A percentile compares a stretch with the other conserved stretches of the same genome.
These are phyloP conservation scores for Hiodon tergisus DNA, from an alignment of 2,113 vertebrate genomes.

Conservation along the genomic window DNA sequence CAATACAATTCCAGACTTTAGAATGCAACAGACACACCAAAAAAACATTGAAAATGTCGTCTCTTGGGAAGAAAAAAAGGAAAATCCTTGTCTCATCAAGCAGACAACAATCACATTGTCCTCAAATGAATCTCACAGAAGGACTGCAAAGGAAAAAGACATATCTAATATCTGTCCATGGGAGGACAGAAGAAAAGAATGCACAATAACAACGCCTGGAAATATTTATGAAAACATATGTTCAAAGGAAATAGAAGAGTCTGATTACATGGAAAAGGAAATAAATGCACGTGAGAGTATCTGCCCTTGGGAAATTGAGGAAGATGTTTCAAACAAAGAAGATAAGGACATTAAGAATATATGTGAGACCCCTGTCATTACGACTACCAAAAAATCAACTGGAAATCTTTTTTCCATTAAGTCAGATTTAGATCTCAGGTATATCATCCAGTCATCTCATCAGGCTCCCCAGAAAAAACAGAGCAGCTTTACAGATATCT, in stretches of 20 bases:
- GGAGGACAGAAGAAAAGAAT: background rate
- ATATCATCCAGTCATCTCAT: slow-evolving; percentile 4
- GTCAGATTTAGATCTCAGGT: slow-evolving; percentile 43
- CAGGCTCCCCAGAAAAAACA: background rate
- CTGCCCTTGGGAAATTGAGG: slow-evolving; percentile 42
- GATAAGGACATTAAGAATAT: slow-evolving; percentile 33
- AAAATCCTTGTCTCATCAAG: slow-evolving; percentile 60
- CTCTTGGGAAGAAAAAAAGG: slow-evolving; percentile 23
- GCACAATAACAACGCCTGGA: background rate
- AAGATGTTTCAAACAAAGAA: slow-evolving; percentile 5
- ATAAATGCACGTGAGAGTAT: slow-evolving; percentile 18
- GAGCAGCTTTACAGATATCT: slow-evolving; percentile 31
- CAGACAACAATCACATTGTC: slow-evolving; percentile 56
- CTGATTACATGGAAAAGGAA: slow-evolving; percentile 8
- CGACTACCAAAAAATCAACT: background rate
- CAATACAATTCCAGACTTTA: background rate
- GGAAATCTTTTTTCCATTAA: background rate
- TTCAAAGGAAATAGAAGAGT: background rate
- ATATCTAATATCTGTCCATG: background rate
- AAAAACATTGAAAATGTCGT: slow-evolving; percentile 46
- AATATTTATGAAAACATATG: slow-evolving; percentile 9
- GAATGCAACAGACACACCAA: slow-evolving; percentile 39
- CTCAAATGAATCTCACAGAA: slow-evolving; percentile 55
- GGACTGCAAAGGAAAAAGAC: slow-evolving; percentile 43
- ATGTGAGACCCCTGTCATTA: background rate